phyloP scores from a whole-genome alignment of 2,888 invertebrate genomes.

The Bhutanitis thaidina region DNA sequence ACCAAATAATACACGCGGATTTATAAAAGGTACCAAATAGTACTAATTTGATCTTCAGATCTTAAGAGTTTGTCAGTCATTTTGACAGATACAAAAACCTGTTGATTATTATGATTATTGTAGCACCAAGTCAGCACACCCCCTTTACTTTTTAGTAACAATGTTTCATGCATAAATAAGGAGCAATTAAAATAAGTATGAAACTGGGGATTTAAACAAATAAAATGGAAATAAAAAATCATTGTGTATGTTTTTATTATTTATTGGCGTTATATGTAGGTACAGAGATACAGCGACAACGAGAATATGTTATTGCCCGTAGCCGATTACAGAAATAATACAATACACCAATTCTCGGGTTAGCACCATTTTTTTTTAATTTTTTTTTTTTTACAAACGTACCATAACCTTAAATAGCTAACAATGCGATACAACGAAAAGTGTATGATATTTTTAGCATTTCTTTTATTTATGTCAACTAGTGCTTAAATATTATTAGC shows the following conservation, averaged over 20 bases:
- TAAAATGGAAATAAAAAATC: conserved; percentile 29
- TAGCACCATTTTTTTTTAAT: conserved; percentile 73
- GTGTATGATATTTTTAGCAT: conserved; percentile 59
- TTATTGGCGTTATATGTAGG: conserved; percentile 67
- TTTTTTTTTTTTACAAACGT: conserved; percentile 64
- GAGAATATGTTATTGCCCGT: conserved; percentile 62
- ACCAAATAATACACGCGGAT: too few species aligned
- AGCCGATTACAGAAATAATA: conserved; percentile 51
- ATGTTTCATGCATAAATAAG: too few species aligned
- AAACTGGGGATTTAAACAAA: too few species aligned
- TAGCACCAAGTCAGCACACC: too few species aligned
- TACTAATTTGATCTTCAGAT: too few species aligned
- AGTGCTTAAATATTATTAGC: conserved; percentile 45
- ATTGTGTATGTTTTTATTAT: conserved; percentile 44
- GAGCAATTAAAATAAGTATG: too few species aligned
- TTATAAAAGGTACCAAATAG: too few species aligned
- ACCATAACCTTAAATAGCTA: conserved; percentile 68
- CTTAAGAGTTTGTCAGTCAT: too few species aligned
- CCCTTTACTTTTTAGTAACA: too few species aligned
- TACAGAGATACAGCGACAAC: conserved; percentile 70
- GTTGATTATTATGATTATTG: too few species aligned
- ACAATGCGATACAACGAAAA: conserved; percentile 61
- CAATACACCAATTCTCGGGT: conserved; percentile 70
- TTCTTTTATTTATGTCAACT: conserved; percentile 40
- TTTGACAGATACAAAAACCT: too few species aligned